Evolutionary conservation across 1,140 invertebrate species (phyloP), one percentile per base, ranked within the genome.

Genomic region (Caenorhabditis brenneri): DNA sequence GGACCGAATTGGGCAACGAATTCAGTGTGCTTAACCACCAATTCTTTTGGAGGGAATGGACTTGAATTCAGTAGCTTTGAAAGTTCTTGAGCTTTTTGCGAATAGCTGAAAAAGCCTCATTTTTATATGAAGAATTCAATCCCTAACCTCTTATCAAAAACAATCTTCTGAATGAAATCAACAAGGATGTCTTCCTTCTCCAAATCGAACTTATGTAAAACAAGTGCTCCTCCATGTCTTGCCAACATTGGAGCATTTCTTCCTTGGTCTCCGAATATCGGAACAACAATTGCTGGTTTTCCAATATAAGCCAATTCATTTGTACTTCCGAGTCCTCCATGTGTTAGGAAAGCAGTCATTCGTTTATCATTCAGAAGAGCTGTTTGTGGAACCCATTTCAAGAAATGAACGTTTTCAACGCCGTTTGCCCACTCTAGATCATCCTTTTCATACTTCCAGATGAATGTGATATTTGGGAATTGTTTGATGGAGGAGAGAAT

Each of bases 281-380:
- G 80, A 42, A 81, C 80, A 15, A 81, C 29, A 19, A 81, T 69
- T 27, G 80, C 53, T 9, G 80, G 80, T 65, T 81, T 81, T 48
- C 80, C 80, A 0, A 48, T 4, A 42, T 60, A 69, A 9, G 80
- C 80, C 58, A 81, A 39, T 24, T 81, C 80, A 48, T 51, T 60
- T 9, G 80, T 60, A 29, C 24, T 31, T 60, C 53, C 80, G 2
- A 81, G 49, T 9, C 80, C 80, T 22, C 80, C 53, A 29, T 81
- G 80, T 6, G 80, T 81, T 3, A 81, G 27, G n/a, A 81, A 81
- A 5, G 31, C 42, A 42, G 31, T 42, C 7, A 81, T 3, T 51
- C 80, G 51, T 46, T 24, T n/a, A 16, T 80, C 42, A 42, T 36
- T 39, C 16, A 81, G 39, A 60, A 81, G 58, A 31, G 53, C 55